These are phyloP conservation scores for Falco punctatus DNA, from an alignment of 2,113 vertebrate genomes.

Conservation along the genomic window DNA sequence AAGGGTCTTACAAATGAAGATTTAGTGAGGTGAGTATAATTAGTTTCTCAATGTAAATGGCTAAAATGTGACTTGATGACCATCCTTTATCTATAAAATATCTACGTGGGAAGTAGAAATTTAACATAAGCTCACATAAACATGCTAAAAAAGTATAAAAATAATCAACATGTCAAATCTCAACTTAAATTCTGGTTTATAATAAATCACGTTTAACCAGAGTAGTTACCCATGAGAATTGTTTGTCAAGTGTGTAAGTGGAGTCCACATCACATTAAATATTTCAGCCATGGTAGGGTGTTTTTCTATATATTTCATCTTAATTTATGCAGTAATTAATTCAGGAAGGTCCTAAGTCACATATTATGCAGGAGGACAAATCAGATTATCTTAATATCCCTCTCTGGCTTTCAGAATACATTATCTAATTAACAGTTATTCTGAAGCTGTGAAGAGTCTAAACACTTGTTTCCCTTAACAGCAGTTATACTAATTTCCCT, in stretches of 20 bases:
- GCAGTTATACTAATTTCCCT: constrained; percentile 70
- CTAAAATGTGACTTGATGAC: not conserved
- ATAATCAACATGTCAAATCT: not conserved
- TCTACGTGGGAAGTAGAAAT: not conserved
- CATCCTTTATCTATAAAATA: not conserved
- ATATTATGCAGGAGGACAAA: constrained; percentile 30
- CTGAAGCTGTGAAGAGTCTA: constrained; percentile 71
- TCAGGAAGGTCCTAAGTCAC: not conserved
- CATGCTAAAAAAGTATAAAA: not conserved
- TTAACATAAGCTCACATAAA: not conserved
- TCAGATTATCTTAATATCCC: constrained; percentile 36
- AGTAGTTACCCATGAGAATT: not conserved
- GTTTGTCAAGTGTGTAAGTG: not conserved
- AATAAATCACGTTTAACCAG: not conserved
- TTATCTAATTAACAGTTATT: constrained; percentile 69
- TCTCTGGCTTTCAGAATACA: constrained; percentile 34
- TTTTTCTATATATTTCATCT: not conserved
- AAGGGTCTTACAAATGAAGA: not conserved
- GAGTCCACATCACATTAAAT: not conserved
- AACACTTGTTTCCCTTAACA: constrained; percentile 73
- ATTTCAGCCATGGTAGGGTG: not conserved
- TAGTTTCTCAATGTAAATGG: not conserved
- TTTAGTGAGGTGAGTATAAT: not conserved
- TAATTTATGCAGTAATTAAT: constrained; percentile 44
- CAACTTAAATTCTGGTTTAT: not conserved